Evolutionary conservation across 2,888 invertebrate genomes (phyloP).

Genomic region (Oconnorella tubifera): DNA sequence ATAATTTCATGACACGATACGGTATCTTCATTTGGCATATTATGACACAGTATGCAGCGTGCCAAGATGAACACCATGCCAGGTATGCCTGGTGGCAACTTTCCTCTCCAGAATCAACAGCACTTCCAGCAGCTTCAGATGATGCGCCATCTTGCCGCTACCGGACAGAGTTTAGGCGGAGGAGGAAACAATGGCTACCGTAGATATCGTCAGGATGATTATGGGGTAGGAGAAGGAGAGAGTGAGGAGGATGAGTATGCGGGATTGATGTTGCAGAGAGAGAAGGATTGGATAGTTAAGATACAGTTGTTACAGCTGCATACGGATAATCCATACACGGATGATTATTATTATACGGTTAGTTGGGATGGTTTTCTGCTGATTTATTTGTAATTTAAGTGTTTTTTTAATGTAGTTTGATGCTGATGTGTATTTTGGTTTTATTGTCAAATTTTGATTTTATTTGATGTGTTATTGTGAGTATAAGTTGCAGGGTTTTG

Average conservation of each 20-base stretch:
- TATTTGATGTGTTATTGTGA: no score
- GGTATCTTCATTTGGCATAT: no score
- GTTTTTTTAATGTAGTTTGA: no score
- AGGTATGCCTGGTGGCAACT: no score
- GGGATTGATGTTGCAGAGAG: slow-evolving; percentile 86
- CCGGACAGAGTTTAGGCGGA: neutral
- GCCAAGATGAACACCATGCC: no score
- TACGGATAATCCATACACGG: slow-evolving; percentile 90
- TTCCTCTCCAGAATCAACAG: slow-evolving; percentile 20
- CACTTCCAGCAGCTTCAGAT: slow-evolving; percentile 25
- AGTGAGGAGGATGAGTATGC: slow-evolving; percentile 62
- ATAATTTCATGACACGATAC: no score
- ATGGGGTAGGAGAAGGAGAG: neutral
- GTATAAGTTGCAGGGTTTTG: no score
- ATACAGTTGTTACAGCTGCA: slow-evolving; percentile 91
- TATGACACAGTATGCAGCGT: no score
- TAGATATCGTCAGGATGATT: neutral
- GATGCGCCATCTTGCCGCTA: slow-evolving; percentile 5
- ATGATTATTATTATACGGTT: slow-evolving; percentile 94
- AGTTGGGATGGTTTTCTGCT: slow-evolving; percentile 43
- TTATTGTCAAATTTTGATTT: no score
- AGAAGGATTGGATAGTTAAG: slow-evolving; percentile 93
- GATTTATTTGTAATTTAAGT: neutral
- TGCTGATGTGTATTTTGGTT: no score
- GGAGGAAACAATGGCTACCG: neutral